phyloP scores from a whole-genome alignment of 2,113 vertebrate genomes.

The Arizona elegans region DNA sequence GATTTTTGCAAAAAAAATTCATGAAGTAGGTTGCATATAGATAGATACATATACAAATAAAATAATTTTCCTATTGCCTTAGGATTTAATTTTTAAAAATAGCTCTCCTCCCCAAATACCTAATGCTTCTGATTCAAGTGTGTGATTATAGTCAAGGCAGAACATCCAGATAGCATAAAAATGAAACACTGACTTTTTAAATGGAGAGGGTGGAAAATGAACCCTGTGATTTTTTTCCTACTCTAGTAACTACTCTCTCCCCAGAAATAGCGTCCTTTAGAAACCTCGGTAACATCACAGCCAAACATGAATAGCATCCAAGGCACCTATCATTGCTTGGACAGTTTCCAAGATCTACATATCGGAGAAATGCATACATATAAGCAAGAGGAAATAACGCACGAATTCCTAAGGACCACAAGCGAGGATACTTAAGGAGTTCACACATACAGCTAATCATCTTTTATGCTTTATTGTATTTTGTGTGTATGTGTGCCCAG shows the following conservation, averaged over 20 bases:
- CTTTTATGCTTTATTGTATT: conserved; percentile 5
- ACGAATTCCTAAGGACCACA: not conserved
- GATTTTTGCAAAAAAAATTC: not conserved
- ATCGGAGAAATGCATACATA: not conserved
- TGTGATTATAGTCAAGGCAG: not conserved
- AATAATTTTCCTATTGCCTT: not conserved
- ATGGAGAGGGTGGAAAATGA: not conserved
- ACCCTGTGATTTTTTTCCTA: not conserved
- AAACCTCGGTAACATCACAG: not conserved
- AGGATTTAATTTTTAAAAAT: not conserved
- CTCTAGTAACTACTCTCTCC: not conserved
- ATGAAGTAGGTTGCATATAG: not conserved
- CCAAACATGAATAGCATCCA: not conserved
- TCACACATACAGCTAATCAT: not conserved
- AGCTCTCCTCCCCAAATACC: not conserved
- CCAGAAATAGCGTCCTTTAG: not conserved
- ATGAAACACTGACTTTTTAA: not conserved
- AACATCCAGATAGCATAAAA: not conserved
- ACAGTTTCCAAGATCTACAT: not conserved
- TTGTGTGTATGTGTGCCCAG: not conserved
- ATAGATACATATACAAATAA: not conserved
- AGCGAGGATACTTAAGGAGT: not conserved
- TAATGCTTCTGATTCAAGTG: not conserved
- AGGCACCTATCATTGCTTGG: not conserved
- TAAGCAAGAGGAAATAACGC: not conserved